Evolutionary conservation across 1,140 invertebrate species (phyloP), one percentile per base, ranked within the genome.

Genomic region (Aricia agestis): DNA sequence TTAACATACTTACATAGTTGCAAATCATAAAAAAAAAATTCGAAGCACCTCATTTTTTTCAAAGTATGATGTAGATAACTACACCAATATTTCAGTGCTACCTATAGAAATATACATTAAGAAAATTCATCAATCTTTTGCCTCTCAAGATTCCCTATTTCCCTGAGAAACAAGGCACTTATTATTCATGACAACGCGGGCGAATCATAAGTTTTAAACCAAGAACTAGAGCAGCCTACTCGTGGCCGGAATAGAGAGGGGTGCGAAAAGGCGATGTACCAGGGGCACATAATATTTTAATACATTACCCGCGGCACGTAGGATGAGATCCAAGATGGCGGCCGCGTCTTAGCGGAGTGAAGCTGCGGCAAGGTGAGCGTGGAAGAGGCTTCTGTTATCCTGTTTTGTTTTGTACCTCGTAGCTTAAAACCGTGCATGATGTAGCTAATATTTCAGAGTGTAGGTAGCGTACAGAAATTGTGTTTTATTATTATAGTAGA

Each of bases 271-370:
- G 19, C 65, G 45, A 66, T 58, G 65, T 71, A 65, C 66, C 66
- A 57, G 32, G 17, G 45, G 52, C 57, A 67, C 65, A 71, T 71
- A 71, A 74, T 78, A 77, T 81, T 81, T 81, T 81, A 81, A 81
- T 81, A 81, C 74, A 77, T 81, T 78, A 76, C 78, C 72, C 78
- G 72, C 71, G 72, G 76, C 74, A 78, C 74, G 76, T 76, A 80
- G 75, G 78, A 81, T 81, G 79, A 79, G 78, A 78, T 76, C 69
- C 79, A 81, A 81, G 79, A 81, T 81, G 79, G 79, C 68, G 68
- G 79, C 67, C 71, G 66, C 63, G 78, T 81, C 79, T 81, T 79
- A 81, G 79, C 75, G 69, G 67, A 32, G 72, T 63, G 75, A 68
- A 72, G 71, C 65, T 73, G 70, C 70, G 68, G 69, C 41, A 13